Conservation (phyloP, 2,888 invertebrate species). For the Catocala fraxini region DNA sequence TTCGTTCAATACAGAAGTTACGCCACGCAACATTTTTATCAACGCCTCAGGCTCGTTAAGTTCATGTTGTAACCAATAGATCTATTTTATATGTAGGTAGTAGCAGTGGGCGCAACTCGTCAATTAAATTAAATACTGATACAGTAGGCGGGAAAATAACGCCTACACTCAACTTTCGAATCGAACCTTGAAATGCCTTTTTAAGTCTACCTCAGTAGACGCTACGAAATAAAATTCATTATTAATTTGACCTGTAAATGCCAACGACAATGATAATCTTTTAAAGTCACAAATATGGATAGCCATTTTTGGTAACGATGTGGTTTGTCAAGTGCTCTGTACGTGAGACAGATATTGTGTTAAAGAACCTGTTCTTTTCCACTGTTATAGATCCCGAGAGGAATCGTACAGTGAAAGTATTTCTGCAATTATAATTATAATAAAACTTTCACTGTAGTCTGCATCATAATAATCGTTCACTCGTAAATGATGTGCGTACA, state of each 20-base stretch:
- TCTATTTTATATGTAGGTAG: constrained; percentile 32
- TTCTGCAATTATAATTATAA: constrained; percentile 10
- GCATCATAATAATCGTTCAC: background rate
- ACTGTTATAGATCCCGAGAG: constrained; percentile 4
- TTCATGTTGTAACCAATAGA: constrained; percentile 3
- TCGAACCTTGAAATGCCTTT: constrained; percentile 42
- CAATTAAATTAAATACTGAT: constrained; percentile 28
- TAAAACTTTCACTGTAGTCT: constrained; percentile 17
- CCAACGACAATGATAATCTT: constrained; percentile 21
- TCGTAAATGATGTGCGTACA: background rate
- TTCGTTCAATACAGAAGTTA: constrained; percentile 1
- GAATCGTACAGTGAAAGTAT: constrained; percentile 19
- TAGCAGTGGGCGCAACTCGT: constrained; percentile 34
- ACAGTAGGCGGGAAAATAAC: constrained; percentile 31
- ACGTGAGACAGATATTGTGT: background rate
- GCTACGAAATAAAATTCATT: constrained; percentile 11
- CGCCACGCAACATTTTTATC: background rate
- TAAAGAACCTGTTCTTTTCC: constrained; percentile 5
- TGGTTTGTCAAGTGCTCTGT: background rate
- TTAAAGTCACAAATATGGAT: background rate
- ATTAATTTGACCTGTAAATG: constrained; percentile 20
- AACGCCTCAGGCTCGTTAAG: background rate
- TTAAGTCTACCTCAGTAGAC: constrained; percentile 28
- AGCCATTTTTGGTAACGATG: constrained; percentile 6
- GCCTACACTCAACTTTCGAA: constrained; percentile 46